Conservation (phyloP, 2,797 vertebrate genomes). For the Malurus leucopterus region DNA sequence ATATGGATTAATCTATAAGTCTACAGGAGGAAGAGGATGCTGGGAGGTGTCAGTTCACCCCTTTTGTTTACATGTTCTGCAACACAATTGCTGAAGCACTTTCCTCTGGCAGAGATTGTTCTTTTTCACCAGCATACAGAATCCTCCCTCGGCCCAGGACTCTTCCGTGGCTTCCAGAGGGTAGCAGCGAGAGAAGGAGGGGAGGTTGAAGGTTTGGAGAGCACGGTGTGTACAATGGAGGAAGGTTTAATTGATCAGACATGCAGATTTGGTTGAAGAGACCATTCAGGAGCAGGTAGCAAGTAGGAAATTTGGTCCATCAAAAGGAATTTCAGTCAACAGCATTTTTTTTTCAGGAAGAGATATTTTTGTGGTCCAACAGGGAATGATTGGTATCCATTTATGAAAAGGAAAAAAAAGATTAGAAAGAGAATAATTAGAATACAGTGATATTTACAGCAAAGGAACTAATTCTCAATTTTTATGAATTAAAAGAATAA, state of each 20-base stretch:
- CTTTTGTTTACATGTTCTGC: constrained; percentile 98
- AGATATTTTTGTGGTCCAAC: constrained; percentile 74
- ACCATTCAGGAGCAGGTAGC: constrained; percentile 83
- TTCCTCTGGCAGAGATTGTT: constrained; percentile 99
- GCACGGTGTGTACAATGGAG: constrained; percentile 64
- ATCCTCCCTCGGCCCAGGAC: constrained; percentile 98
- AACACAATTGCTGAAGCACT: constrained; percentile 98
- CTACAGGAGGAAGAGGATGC: constrained; percentile 74
- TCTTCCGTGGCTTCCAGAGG: constrained; percentile 97
- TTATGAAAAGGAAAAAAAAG: constrained; percentile 77
- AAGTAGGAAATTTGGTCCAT: constrained; percentile 85
- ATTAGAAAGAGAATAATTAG: constrained; percentile 77
- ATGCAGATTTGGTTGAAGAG: constrained; percentile 81
- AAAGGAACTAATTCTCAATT: constrained; percentile 59
- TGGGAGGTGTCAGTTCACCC: constrained; percentile 83
- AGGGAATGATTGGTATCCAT: constrained; percentile 82
- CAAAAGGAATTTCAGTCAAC: constrained; percentile 81
- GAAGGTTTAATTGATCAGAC: constrained; percentile 86
- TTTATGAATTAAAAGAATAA: constrained; percentile 54
- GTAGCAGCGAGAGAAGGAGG: constrained; percentile 76
- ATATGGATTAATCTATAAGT: constrained; percentile 83
- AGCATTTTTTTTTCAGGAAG: constrained; percentile 75
- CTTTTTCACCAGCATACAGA: constrained; percentile 99
- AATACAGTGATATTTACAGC: constrained; percentile 79
- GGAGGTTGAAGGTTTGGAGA: constrained; percentile 73